Evolutionary conservation across 2,888 invertebrate genomes (phyloP).

Genomic region (Clivina fossor): DNA sequence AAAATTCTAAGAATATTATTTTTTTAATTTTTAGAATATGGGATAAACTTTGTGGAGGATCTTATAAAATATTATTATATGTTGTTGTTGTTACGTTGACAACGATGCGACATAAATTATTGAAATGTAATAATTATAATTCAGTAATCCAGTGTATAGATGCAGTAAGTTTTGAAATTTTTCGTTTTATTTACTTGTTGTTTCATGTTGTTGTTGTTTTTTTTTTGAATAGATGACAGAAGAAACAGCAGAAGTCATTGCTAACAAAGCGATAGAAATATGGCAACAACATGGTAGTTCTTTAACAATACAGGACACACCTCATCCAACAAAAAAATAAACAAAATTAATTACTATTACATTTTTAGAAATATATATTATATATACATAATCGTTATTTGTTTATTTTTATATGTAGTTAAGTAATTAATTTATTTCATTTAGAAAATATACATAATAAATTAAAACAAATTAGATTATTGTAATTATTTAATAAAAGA

Average conservation of each 20-base stretch:
- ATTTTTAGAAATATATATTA: no score
- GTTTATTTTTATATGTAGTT: no score
- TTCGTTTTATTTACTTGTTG: no score
- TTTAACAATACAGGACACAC: slow-evolving; percentile 51
- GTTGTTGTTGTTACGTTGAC: slow-evolving; percentile 74
- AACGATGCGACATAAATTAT: slow-evolving; percentile 66
- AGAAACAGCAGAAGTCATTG: slow-evolving; percentile 79
- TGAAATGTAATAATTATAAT: slow-evolving; percentile 63
- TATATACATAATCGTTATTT: no score
- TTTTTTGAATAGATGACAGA: slow-evolving; percentile 80
- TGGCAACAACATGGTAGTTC: slow-evolving; percentile 80
- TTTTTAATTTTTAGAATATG: slow-evolving; percentile 74
- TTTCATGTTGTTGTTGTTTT: no score
- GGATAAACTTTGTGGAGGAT: slow-evolving; percentile 87
- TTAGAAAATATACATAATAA: no score
- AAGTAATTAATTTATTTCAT: no score
- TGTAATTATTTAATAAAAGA: no score
- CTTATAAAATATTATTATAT: slow-evolving; percentile 78
- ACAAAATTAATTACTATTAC: no score
- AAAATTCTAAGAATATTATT: no score
- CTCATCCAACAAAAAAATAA: slow-evolving; percentile 42
- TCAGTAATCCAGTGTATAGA: slow-evolving; percentile 67
- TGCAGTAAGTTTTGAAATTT: slow-evolving; percentile 57
- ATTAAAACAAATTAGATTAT: no score
- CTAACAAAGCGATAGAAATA: slow-evolving; percentile 81